Base-by-base conservation (phyloP, 2,888 invertebrate genomes). In the Microctonus brassicae region DNA sequence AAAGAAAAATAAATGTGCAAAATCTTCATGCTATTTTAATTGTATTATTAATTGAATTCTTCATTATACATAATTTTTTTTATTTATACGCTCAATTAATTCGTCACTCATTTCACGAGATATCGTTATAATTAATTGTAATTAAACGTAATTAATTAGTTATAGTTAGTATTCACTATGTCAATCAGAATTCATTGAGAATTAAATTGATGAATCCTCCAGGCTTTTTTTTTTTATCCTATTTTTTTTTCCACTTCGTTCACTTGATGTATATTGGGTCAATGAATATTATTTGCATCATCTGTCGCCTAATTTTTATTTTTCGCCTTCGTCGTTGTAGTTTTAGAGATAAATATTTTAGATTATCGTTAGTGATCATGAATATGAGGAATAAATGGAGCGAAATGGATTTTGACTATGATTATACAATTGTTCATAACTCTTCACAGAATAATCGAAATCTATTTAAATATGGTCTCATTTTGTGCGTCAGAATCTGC, bases 241-340 rank as follows among this genome's bases (percentile, higher is more conserved):
- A 29, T 29, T 5, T 29, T 29, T 29, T 29, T 7, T 29, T 29
- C 3, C 7, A 29, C 7, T 29, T 47, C 9, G 17, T 47, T 17
- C 47, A 17, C 4, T 17, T 17, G 17, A 47, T 47, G 17, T 47
- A 7, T 47, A 1, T 6, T 20, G 7, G 17, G 47, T 17, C 47
- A 47, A 47, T 47, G 17, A 47, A 47, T 20, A 17, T 47, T n/a
- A 47, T 17, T 47, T 17, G 47, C 47, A n/a, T 17, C 47, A 47
- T 47, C 1, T 47, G 47, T 47, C 17, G 47, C 47, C 47, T 47
- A 47, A 47, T 47, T 47, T 47, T 17, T 47, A 47, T 47, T 47
- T 47, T 47, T 5, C 47, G 47, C 47, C 47, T 47, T 47, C 47
- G 47, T 47, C 42, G 42, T 47, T n/a, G 47, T 47, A 47, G 47